Conservation (phyloP, 2,113 vertebrate species). For the Muscicapa adusta region DNA sequence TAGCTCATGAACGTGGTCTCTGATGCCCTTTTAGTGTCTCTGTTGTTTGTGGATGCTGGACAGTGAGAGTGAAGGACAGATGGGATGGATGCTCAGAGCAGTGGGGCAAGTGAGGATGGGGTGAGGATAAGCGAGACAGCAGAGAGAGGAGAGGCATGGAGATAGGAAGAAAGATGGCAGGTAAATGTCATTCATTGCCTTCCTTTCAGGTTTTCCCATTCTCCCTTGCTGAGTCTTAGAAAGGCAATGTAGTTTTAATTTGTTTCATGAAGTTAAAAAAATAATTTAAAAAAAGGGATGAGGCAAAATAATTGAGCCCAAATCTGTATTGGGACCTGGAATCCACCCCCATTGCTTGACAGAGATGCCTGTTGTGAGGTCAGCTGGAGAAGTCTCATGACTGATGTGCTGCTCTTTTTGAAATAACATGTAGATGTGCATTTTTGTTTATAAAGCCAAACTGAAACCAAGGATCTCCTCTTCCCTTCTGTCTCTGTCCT, state of each 20-base stretch:
- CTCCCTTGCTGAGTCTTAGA: not conserved
- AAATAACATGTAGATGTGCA: not conserved
- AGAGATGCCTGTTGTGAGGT: not conserved
- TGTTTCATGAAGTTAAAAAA: not conserved
- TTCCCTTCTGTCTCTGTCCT: not conserved
- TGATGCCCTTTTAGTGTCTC: not conserved
- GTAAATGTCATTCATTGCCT: not conserved
- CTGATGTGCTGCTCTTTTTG: not conserved
- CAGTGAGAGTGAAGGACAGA: not conserved
- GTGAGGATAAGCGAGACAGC: not conserved
- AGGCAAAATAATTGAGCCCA: not conserved
- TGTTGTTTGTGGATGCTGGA: not conserved
- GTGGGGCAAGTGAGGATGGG: not conserved
- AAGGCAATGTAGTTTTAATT: not conserved
- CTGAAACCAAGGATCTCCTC: not conserved
- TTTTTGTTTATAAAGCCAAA: not conserved
- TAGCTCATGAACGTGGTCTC: not conserved
- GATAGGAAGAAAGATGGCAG: not conserved
- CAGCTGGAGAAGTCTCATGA: not conserved
- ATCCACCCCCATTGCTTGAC: accelerated
- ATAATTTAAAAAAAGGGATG: not conserved
- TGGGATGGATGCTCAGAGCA: not conserved
- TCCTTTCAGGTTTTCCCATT: not conserved
- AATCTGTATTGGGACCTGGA: not conserved
- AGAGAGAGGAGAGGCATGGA: not conserved